These are phyloP conservation scores for Cynopterus brachyotis DNA, from an alignment of 2,113 vertebrate species.

Conservation along the genomic window DNA sequence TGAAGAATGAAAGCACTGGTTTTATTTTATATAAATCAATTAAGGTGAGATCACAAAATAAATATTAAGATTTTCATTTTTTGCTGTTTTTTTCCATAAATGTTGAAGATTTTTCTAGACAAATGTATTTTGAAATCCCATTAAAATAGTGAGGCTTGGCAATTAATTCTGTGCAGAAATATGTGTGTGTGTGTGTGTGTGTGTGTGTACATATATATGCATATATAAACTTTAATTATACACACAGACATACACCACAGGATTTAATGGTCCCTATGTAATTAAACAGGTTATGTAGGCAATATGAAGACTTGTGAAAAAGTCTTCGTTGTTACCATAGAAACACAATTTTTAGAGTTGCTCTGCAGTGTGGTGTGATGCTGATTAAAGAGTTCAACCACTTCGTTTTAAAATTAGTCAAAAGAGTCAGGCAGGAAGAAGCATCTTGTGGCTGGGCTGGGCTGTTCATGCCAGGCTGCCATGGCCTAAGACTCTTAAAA, in stretches of 20 bases:
- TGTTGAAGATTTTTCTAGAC: conserved; percentile 52
- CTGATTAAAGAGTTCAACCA: conserved; percentile 79
- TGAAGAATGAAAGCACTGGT: neutral
- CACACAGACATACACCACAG: neutral
- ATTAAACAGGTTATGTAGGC: conserved; percentile 73
- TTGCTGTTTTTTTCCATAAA: neutral
- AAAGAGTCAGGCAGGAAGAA: conserved; percentile 65
- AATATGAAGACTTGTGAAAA: conserved; percentile 75
- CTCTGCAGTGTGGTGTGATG: conserved; percentile 74
- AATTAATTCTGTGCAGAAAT: conserved; percentile 41
- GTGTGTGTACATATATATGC: neutral
- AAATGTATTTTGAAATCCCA: conserved; percentile 55
- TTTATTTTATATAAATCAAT: neutral
- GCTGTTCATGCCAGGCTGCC: neutral
- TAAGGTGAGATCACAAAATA: conserved; percentile 27
- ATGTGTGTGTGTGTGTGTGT: neutral
- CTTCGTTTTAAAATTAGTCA: conserved; percentile 80
- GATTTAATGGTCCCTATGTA: conserved; percentile 63
- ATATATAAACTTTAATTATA: neutral
- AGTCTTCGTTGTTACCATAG: conserved; percentile 82
- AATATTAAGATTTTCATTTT: neutral
- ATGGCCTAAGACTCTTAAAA: neutral
- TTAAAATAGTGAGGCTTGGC: conserved; percentile 23
- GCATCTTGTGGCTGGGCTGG: neutral
- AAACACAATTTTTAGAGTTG: conserved; percentile 81